phyloP scores from a whole-genome alignment of 2,113 vertebrate genomes.

The Chlorodrepanis virens region DNA sequence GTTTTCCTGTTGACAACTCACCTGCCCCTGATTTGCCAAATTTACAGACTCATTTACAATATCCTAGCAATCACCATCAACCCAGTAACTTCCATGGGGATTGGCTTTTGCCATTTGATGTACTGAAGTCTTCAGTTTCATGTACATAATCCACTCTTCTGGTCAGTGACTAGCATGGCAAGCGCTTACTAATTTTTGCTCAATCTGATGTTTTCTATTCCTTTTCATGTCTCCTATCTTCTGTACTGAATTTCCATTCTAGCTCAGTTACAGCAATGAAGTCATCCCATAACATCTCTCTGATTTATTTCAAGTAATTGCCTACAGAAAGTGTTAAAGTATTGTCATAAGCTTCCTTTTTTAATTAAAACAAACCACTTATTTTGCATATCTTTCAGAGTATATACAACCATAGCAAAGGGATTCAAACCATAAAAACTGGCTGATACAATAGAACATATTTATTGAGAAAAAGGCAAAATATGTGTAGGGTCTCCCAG shows the following conservation, averaged over 20 bases:
- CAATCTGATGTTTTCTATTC: background rate
- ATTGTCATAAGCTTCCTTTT: background rate
- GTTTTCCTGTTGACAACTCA: background rate
- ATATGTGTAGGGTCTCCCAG: background rate
- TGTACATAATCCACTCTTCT: background rate
- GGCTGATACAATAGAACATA: background rate
- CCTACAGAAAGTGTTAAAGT: background rate
- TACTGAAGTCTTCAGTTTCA: background rate
- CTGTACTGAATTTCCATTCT: background rate
- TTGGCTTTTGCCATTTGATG: background rate
- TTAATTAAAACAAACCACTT: background rate
- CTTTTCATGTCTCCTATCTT: background rate
- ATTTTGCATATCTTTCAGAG: background rate
- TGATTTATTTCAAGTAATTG: background rate
- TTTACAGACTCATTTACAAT: background rate
- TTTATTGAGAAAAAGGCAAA: background rate
- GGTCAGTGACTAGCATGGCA: background rate
- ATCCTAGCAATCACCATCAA: background rate
- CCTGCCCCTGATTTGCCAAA: background rate
- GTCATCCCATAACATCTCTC: background rate
- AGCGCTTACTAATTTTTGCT: background rate
- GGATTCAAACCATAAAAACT: slow-evolving; percentile 1
- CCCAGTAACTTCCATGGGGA: background rate
- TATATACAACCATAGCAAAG: background rate
- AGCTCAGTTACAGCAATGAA: background rate